These are phyloP conservation scores for Chelidonichthys spinosus DNA, from an alignment of 2,797 vertebrate species.

Conservation along the genomic window DNA sequence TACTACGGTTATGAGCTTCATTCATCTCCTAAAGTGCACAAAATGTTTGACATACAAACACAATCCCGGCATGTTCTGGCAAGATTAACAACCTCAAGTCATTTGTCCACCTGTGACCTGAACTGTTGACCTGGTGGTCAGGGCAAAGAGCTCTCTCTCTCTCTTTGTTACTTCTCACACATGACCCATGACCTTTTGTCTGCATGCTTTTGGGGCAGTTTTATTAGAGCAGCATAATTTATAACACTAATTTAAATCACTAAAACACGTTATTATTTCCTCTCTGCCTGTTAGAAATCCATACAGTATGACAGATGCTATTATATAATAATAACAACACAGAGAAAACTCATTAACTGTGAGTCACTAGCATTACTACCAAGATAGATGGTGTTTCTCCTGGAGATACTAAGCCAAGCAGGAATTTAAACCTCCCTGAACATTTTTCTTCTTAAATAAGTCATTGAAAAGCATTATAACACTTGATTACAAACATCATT, in stretches of 20 bases:
- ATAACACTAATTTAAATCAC: conserved; percentile 1
- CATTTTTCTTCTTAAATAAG: conserved; percentile 6
- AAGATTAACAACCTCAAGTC: conserved; percentile 48
- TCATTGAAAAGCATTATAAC: conserved; percentile 28
- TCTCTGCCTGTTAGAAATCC: neutral
- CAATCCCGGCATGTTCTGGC: conserved; percentile 29
- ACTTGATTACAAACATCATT: conserved; percentile 11
- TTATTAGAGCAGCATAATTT: conserved; percentile 27
- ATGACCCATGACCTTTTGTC: conserved; percentile 64
- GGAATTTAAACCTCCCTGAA: neutral
- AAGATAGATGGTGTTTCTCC: neutral
- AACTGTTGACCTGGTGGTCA: conserved; percentile 61
- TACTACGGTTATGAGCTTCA: conserved; percentile 22
- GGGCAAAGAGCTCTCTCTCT: conserved; percentile 20
- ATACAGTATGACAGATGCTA: neutral
- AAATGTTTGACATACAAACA: conserved; percentile 23
- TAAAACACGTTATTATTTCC: neutral
- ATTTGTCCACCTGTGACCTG: conserved; percentile 51
- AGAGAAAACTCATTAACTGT: neutral
- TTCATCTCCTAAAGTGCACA: conserved; percentile 44
- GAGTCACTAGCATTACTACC: neutral
- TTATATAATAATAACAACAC: neutral
- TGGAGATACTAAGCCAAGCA: neutral
- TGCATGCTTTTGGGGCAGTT: conserved; percentile 39
- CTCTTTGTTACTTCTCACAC: conserved; percentile 52